Evolutionary conservation across 2,797 vertebrate species (phyloP).

Genomic region (Iguana delicatissima): DNA sequence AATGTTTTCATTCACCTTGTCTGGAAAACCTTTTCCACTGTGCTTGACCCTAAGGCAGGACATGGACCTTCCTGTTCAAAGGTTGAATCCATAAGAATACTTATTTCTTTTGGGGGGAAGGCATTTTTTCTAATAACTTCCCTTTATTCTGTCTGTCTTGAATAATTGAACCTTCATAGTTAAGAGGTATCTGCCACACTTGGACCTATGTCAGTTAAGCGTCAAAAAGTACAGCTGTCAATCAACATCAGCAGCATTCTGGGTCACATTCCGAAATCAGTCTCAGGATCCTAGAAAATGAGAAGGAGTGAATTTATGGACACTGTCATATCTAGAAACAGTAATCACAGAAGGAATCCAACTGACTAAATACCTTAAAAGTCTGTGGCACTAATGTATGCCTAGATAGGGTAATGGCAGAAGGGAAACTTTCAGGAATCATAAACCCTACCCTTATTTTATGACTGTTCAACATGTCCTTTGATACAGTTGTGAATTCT

Average conservation of each 20-base stretch:
- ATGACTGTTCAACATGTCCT: not conserved
- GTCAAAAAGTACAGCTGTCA: not conserved
- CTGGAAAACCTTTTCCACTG: not conserved
- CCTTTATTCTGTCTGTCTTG: not conserved
- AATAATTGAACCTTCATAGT: not conserved
- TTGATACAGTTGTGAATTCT: not conserved
- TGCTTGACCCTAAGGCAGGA: not conserved
- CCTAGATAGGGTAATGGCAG: not conserved
- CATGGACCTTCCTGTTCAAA: not conserved
- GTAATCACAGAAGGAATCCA: not conserved
- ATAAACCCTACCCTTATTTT: not conserved
- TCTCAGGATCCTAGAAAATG: not conserved
- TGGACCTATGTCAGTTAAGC: not conserved
- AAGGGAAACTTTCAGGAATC: not conserved
- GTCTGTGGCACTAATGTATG: not conserved
- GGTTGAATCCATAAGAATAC: not conserved
- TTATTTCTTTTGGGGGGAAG: not conserved
- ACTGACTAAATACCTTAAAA: not conserved
- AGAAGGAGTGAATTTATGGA: not conserved
- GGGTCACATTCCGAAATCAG: not conserved
- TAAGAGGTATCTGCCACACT: not conserved
- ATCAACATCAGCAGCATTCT: not conserved
- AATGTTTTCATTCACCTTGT: not conserved
- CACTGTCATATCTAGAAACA: not conserved
- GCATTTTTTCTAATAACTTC: not conserved